Evolutionary conservation across 2,888 invertebrate genomes (phyloP), one percentile per base, ranked within the genome.

Genomic region (Polymixis lichenea): DNA sequence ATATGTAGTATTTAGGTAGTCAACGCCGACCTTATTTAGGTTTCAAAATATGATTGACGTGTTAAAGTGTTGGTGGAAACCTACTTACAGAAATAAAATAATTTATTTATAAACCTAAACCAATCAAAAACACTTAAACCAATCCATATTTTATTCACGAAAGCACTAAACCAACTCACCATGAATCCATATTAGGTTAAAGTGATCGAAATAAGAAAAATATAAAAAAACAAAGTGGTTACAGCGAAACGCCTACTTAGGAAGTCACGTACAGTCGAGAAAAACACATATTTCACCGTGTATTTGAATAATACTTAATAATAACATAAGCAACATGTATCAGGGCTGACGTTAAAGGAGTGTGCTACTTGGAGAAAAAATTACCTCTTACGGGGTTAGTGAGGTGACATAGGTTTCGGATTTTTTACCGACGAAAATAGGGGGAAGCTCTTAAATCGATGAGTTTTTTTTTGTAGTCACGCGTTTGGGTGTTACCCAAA

Each of bases 271-370:
- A 78, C 76, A 80, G 69, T 62, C 74, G 76, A 65, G 86, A 62
- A 86, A 86, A 89, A 87, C 86, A 88, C 85, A 88, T 88, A 86
- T 87, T 83, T 88, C 89, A 89, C 51, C 72, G 77, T 78, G 65
- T 84, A 88, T 89, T 88, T 88, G 89, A 82, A 87, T 89, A 87
- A 89, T 87, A 89, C 89, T 88, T 88, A 88, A 86, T 89, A 88
- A 87, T 87, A 87, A 85, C 80, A 82, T 86, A 86, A 89, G 81
- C 79, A 80, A 80, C 80, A 87, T 88, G 82, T 85, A 88, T 87
- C 85, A 83, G 32, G 22, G 71, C 53, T 85, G 88, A 88, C 86
- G 80, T 86, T 65, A 86, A 87, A 79, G 76, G 81, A 82, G 81
- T 65, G 67, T 64, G 55, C 46, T 75, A 68, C 60, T 60, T 11